These are phyloP conservation scores for Cheilosia soror DNA, from an alignment of 2,888 invertebrate species.

Conservation along the genomic window DNA sequence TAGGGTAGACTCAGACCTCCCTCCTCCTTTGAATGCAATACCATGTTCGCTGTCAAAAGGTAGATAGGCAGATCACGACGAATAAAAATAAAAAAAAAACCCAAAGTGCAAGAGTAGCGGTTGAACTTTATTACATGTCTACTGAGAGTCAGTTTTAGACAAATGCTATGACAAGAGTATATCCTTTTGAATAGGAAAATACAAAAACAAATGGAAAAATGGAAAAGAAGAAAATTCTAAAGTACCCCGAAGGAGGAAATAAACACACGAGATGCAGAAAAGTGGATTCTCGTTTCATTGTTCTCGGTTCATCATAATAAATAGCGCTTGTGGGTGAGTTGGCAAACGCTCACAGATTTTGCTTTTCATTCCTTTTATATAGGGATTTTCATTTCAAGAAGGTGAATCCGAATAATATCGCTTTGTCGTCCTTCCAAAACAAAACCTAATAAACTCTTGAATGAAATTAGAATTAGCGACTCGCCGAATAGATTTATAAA, in stretches of 20 bases:
- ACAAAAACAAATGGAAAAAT: background rate
- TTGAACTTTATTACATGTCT: slow-evolving; percentile 70
- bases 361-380: background rate
- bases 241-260: slow-evolving; percentile 31
- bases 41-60: slow-evolving; percentile 20
- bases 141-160: slow-evolving; percentile 63
- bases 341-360: slow-evolving; percentile 19
- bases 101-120: slow-evolving; percentile 57
- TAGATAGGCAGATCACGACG: slow-evolving; percentile 43
- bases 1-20: background rate
- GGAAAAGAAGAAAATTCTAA: background rate
- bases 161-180: slow-evolving; percentile 47
- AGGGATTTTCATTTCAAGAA: slow-evolving; percentile 5
- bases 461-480: background rate
- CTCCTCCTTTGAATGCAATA: slow-evolving; percentile 10
- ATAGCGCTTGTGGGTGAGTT: slow-evolving; percentile 29
- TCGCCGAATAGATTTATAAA: background rate
- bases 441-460: slow-evolving; percentile 11
- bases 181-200: background rate
- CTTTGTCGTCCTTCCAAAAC: background rate
- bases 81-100: slow-evolving; percentile 26
- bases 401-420: slow-evolving; percentile 6
- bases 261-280: slow-evolving; percentile 42
- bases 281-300: slow-evolving; percentile 47
- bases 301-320: slow-evolving; percentile 39